Base-by-base conservation (phyloP, 2,797 vertebrate genomes). In the Gallirallus australis region DNA sequence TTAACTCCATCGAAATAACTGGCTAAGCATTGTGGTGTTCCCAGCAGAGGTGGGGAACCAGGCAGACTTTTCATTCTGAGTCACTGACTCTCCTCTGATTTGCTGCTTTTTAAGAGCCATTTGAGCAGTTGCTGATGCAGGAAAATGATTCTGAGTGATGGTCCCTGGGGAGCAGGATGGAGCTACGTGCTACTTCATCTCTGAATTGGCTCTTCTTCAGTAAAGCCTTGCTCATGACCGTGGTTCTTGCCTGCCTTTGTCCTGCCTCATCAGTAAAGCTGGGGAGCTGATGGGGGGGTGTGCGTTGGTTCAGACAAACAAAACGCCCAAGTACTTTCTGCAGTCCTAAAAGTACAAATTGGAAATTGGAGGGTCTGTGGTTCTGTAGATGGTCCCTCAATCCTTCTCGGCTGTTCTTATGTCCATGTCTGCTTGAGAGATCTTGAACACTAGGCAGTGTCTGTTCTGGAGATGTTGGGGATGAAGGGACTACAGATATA, bases 101-200 rank as follows among this genome's bases (percentile, higher is more conserved):
- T 77, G 73, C 52, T 45, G 87, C 84, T 68, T 64, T 64, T 7
- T 24, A 68, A 89, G 90, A 85, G 81, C 57, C 83, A 40, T 93
- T 94, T 82, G 91, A 90, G 89, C 84, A 87, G 81, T 94, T 94
- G 75, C 78, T 93, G 84, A 65, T 87, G 86, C 30, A 78, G 75
- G 61, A 87, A 20, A 28, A 11, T 19, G 70, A 57, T 79, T 81
- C 78, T 68, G 37, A 90, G 45, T 25, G 79, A 54, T 61, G 64
- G 33, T 66, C 53, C 35, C 40, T 54, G 53, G 78, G 65, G 86
- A 93, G 40, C 60, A 91, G 86, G 52, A 82, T 3, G 6, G 42
- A 70, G 27, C 50, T 69, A 52, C 12, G 1, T 15, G 52, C 42
- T 72, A 30, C 33, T 81, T 88, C 73, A 30, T 54, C 72, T 90